Evolutionary conservation across 2,888 invertebrate species (phyloP), one percentile per base, ranked within the genome.

Genomic region (Synergus japonicus): DNA sequence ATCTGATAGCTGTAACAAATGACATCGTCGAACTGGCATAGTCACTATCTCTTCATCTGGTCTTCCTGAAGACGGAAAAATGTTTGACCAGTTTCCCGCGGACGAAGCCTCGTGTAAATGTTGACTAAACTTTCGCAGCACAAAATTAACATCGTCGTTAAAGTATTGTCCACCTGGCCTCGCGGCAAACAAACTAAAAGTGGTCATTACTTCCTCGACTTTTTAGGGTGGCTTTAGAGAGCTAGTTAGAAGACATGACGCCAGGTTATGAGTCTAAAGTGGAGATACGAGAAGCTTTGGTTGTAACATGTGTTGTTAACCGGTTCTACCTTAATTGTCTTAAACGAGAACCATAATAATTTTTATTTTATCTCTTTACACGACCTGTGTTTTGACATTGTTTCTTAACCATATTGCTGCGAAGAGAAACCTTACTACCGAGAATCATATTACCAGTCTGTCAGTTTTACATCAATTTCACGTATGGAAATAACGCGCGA

Each of bases 1-100:
- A 89, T 89, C 89, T 87, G 89, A 89, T 89, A 87, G 83, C 85
- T 83, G 82, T 89, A 89, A 89, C 88, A 89, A 89, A 89, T 89
- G 89, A 89, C 89, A 89, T 88, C 88, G 88, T 88, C 89, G 87
- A 89, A 89, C 88, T 84, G 87, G 85, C 86, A 87, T 85, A 84
- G 88, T 85, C 85, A 78, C 86, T 88, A 88, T 89, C 89, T 88
- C 85, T 85, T 80, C 79, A 89, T 89, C 89, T 89, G 79, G 78
- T 65, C 81, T 76, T 82, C 64, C 84, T 29, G 73, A 78, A 77
- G 82, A 60, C 82, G 76, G 85, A 76, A 79, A 78, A 89, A 85
- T 73, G 82, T 87, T 86, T 89, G 88, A 82, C 87, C 79, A 43
- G 49, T 76, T 80, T 76, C 76, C 66, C 73, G 76, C 80, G 44